Evolutionary conservation across 1,140 invertebrate genomes (phyloP).

Genomic region (Pseudomyrmex pallidus): DNA sequence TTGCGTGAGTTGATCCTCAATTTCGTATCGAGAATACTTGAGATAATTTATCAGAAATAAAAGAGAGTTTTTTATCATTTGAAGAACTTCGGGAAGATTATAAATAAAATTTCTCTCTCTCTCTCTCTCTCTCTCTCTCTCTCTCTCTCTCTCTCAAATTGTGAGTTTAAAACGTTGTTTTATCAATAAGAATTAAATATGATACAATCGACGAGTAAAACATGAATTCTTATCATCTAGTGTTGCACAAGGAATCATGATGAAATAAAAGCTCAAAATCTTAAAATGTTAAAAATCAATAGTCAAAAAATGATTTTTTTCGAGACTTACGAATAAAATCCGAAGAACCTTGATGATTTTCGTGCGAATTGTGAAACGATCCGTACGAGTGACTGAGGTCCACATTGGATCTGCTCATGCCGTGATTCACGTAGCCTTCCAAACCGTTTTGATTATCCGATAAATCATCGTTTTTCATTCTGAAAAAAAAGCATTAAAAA

Average conservation of each 20-base stretch:
- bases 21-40: too few species aligned
- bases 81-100: too few species aligned
- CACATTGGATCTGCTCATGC: conserved; percentile 78
- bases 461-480: conserved; percentile 73
- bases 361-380: conserved; percentile 64
- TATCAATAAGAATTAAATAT: not conserved
- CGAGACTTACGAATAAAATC: conserved; percentile 84
- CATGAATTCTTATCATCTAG: not conserved
- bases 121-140: too few species aligned
- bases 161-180: not conserved
- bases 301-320: too few species aligned
- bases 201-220: not conserved
- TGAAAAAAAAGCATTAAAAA: conserved; percentile 42
- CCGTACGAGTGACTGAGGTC: conserved; percentile 69
- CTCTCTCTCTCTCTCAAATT: too few species aligned
- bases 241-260: not conserved
- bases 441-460: conserved; percentile 56
- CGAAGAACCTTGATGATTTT: conserved; percentile 81
- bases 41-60: too few species aligned
- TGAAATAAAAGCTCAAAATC: not conserved
- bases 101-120: not conserved
- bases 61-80: too few species aligned
- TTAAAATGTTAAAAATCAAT: not conserved
- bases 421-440: conserved; percentile 82
- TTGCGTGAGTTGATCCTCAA: too few species aligned